A percentile compares a stretch with the other conserved stretches of the same genome.
These are phyloP conservation scores for Zygaena filipendulae DNA, from an alignment of 2,888 invertebrate genomes.

Conservation along the genomic window DNA sequence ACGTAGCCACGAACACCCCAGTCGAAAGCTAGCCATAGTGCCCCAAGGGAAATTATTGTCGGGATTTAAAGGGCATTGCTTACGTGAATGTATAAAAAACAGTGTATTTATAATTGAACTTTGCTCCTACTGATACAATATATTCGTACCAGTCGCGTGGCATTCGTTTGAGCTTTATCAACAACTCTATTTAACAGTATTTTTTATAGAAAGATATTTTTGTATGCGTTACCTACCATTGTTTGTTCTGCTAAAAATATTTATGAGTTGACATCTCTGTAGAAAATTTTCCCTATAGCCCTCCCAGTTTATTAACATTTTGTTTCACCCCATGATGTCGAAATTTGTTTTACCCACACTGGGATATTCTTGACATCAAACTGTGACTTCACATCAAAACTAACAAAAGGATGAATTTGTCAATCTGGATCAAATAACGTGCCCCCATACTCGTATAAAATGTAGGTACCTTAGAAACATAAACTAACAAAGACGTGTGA, in stretches of 20 bases:
- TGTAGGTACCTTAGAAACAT: slow-evolving; percentile 20
- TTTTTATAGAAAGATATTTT: too few relatives aligned
- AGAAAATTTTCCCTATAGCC: too few relatives aligned
- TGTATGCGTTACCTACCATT: too few relatives aligned
- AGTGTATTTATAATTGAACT: slow-evolving; percentile 50
- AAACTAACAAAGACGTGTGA: slow-evolving; percentile 14
- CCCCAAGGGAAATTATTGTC: slow-evolving; percentile 68
- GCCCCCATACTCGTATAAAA: slow-evolving; percentile 21
- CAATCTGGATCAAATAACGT: slow-evolving; percentile 55
- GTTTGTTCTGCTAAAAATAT: too few relatives aligned
- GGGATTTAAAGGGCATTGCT: slow-evolving; percentile 68
- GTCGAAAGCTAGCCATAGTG: slow-evolving; percentile 54
- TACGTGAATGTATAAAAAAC: slow-evolving; percentile 57
- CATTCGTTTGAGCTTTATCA: too few relatives aligned
- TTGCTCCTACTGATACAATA: too few relatives aligned
- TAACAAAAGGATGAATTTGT: slow-evolving; percentile 51
- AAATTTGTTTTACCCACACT: slow-evolving; percentile 44
- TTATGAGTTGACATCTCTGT: too few relatives aligned
- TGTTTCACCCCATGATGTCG: slow-evolving; percentile 35
- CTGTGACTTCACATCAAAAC: slow-evolving; percentile 32
- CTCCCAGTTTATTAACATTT: slow-evolving; percentile 11
- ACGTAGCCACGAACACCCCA: slow-evolving; percentile 59
- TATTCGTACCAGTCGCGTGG: too few relatives aligned
- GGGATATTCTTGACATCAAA: too few relatives aligned
- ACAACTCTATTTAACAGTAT: too few relatives aligned